Base-by-base conservation (phyloP, 1,140 invertebrate genomes). In the Meloidogyne exigua region DNA sequence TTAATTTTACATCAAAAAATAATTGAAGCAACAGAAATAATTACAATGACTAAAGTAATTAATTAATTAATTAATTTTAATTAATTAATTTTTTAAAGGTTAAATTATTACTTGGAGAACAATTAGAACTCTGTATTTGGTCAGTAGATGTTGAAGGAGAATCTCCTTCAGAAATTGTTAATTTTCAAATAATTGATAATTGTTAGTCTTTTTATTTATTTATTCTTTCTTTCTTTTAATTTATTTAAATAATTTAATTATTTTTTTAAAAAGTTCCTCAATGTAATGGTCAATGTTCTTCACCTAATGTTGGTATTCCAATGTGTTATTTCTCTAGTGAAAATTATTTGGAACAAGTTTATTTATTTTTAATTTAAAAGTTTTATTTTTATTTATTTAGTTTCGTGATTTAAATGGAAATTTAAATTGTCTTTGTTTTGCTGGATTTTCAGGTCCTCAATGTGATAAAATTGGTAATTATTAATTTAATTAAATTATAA, bases 1-100 rank as follows among this genome's bases (percentile, higher is more conserved):
- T 57, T 57, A 57, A 57, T 57, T 57, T 42, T 82, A 23, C 71
- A 80, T 36, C 78, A 49, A 42, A 70, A 76, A 18, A 79, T 84
- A 65, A 69, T 82, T 36, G 81, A 82, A 67, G 62, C 82, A 44
- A 44, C 81, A 65, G 82, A 84, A 32, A 84, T 39, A 18, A 81
- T 76, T 68, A 74, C 78, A 15, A 65, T 82, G 79, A 81, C 76
- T 44, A 63, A 49, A 42, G 77, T 78, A 12, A 9, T 25, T 3
- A 32, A 32, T 79, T 15, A n/a, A 5, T 21, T 26, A 36, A 62
- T 42, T 44, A 75, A 32, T 26, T 13, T 44, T 26, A 25, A 25
- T 2, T 32, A 23, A 23, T 44, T 72, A 21, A 75, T 23, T 21
- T 9, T 21, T 68, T 78, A 15, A 13, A 82, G 79, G 70, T 70